These are phyloP conservation scores for Eudemis profundana DNA, from an alignment of 2,888 invertebrate species.

Conservation along the genomic window DNA sequence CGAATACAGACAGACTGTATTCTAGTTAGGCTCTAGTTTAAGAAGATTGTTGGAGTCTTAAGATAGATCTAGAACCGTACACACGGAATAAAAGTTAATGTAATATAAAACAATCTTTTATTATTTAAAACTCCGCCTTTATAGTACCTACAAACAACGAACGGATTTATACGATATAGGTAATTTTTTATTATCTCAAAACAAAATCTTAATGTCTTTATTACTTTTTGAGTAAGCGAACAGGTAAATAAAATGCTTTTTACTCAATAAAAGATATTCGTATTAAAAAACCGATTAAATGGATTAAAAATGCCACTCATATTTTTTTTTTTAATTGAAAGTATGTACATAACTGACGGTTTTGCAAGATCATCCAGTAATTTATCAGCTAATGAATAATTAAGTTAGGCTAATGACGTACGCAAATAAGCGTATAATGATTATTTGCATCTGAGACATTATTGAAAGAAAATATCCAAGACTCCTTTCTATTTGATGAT, in stretches of 20 bases:
- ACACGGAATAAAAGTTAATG: no score
- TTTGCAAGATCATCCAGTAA: conserved; percentile 15
- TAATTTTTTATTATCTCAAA: background rate
- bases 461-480: no score
- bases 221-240: background rate
- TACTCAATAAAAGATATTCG: background rate
- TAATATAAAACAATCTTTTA: no score
- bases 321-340: conserved; percentile 9
- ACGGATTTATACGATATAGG: no score
- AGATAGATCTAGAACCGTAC: no score
- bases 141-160: no score
- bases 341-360: conserved; percentile 7
- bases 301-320: background rate
- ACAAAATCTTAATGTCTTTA: background rate
- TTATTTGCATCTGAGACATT: no score
- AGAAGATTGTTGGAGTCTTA: no score
- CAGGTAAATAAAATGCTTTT: background rate
- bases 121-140: no score
- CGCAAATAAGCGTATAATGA: conserved; percentile 1
- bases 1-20: no score
- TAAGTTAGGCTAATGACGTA: conserved; percentile 24
- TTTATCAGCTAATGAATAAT: conserved; percentile 23
- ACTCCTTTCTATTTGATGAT: no score
- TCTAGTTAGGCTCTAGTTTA: no score
- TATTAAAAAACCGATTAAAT: conserved; percentile 7